These are phyloP conservation scores for Pithys albifrons DNA, from an alignment of 2,113 vertebrate species.

Conservation along the genomic window DNA sequence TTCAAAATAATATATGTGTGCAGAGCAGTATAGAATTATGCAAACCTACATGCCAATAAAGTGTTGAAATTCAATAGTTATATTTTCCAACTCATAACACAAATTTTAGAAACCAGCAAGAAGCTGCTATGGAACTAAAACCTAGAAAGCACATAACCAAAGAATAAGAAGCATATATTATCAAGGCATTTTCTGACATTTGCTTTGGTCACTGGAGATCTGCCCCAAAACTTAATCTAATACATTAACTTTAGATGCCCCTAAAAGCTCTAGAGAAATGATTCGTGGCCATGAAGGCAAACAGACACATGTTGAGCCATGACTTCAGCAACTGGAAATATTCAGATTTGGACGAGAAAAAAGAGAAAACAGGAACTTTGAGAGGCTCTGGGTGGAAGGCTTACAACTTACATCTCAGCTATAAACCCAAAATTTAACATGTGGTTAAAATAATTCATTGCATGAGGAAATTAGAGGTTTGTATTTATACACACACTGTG, in stretches of 20 bases:
- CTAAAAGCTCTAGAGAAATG: neutral
- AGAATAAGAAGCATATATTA: neutral
- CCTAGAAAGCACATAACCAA: neutral
- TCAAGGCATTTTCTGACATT: neutral
- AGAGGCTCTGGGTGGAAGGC: neutral
- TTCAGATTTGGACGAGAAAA: neutral
- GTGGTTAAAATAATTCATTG: neutral
- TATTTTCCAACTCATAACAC: neutral
- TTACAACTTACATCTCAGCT: neutral
- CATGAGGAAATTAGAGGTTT: neutral
- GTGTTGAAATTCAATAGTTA: neutral
- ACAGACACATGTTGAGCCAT: neutral
- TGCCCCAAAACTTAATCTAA: neutral
- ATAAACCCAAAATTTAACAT: neutral
- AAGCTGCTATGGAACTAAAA: neutral
- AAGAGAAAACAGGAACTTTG: neutral
- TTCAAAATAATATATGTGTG: conserved; percentile 37
- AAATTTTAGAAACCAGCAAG: neutral
- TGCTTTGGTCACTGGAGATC: neutral
- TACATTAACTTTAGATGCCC: neutral
- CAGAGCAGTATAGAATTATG: neutral
- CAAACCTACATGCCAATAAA: neutral
- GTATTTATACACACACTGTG: neutral
- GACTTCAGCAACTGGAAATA: neutral
- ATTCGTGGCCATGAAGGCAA: neutral